A percentile compares a stretch with the other conserved stretches of the same genome.
phyloP scores from a whole-genome alignment of 2,888 invertebrate species.

The Ophion ventricosus region DNA sequence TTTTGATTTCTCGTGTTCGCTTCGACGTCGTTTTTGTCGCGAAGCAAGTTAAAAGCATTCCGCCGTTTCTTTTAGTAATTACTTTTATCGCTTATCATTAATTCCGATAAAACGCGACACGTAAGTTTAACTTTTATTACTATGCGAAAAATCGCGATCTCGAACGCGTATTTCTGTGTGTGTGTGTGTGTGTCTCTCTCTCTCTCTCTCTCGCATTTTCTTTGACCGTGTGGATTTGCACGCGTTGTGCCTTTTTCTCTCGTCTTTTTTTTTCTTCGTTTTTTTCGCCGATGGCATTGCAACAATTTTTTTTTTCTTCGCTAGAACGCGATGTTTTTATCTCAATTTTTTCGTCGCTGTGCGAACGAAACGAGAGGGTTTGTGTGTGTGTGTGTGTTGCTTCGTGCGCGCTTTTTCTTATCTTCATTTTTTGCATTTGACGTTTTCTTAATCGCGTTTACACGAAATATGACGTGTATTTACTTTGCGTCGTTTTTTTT shows the following conservation, averaged over 20 bases:
- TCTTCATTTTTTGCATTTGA: constrained; percentile 39
- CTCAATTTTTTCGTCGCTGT: background rate
- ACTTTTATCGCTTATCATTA: constrained; percentile 64
- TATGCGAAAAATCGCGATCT: constrained; percentile 64
- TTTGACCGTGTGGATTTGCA: constrained; percentile 6
- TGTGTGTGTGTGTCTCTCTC: constrained; percentile 13
- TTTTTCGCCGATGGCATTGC: background rate
- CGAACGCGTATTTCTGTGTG: constrained; percentile 32
- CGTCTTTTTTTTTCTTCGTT: background rate
- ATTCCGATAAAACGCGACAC: constrained; percentile 66
- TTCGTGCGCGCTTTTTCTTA: background rate
- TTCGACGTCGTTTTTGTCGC: background rate
- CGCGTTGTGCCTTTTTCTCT: constrained; percentile 1
- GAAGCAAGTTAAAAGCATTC: background rate
- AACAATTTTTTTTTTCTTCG: constrained; percentile 15
- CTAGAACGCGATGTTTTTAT: background rate
- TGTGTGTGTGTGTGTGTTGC: too few species aligned
- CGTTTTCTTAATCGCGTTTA: constrained; percentile 58
- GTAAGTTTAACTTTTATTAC: constrained; percentile 60
- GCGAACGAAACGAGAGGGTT: too few species aligned
- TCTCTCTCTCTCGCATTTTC: constrained; percentile 10
- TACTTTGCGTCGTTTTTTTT: constrained; percentile 69
- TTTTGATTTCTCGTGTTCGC: constrained; percentile 34
- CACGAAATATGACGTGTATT: constrained; percentile 68
- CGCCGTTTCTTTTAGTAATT: background rate